These are phyloP conservation scores for Galerucella calmariensis DNA, from an alignment of 2,888 invertebrate species.

Conservation along the genomic window DNA sequence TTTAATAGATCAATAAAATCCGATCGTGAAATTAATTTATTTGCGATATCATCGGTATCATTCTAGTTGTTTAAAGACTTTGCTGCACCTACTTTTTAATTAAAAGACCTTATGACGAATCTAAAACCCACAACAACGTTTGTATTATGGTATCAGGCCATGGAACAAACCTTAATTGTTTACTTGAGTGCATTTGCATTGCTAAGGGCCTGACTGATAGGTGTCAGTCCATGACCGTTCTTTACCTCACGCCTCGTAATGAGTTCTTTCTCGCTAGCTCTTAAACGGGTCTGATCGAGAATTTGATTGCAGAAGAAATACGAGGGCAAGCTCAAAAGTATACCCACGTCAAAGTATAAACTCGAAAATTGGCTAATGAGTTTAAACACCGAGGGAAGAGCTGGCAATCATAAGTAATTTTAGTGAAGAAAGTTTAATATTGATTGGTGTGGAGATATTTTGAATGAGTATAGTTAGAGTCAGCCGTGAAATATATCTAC, in stretches of 20 bases:
- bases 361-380: neutral
- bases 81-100: conserved; percentile 52
- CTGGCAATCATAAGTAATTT: too few relatives aligned
- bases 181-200: conserved; percentile 57
- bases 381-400: too few relatives aligned
- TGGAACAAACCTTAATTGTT: conserved; percentile 54
- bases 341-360: neutral
- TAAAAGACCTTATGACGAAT: conserved; percentile 50
- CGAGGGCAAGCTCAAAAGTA: neutral
- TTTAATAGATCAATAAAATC: neutral
- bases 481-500: too few relatives aligned
- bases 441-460: too few relatives aligned
- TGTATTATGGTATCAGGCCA: conserved; percentile 53
- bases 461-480: too few relatives aligned
- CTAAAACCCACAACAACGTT: conserved; percentile 51
- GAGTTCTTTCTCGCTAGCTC: conserved; percentile 50
- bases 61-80: neutral
- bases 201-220: conserved; percentile 60
- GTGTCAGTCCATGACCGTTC: conserved; percentile 57
- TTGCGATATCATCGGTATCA: neutral
- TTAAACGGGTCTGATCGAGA: conserved; percentile 41
- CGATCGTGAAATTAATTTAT: neutral
- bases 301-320: neutral
- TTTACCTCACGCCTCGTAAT: conserved; percentile 55
- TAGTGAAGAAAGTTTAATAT: too few relatives aligned